Conservation (phyloP, 2,113 vertebrate genomes). For the Channa argus region DNA sequence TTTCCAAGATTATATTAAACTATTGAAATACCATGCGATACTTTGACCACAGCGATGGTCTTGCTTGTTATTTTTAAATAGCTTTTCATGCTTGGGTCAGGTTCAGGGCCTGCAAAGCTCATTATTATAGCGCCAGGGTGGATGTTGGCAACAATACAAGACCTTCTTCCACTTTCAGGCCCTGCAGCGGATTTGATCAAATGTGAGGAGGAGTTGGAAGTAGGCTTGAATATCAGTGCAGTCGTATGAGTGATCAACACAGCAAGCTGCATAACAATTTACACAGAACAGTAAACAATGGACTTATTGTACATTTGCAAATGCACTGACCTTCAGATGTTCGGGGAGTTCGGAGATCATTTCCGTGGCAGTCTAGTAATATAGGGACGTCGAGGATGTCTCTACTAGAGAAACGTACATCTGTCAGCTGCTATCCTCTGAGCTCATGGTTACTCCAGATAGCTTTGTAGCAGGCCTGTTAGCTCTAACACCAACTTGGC, state of each 20-base stretch:
- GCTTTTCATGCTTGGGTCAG: conserved; percentile 42
- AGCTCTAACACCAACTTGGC: no score
- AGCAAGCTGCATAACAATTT: not conserved
- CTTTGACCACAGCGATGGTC: conserved; percentile 31
- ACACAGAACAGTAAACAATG: not conserved
- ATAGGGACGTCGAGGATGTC: no score
- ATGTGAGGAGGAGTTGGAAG: conserved; percentile 56
- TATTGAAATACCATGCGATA: conserved; percentile 26
- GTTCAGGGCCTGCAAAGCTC: conserved; percentile 63
- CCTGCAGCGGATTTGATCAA: conserved; percentile 59
- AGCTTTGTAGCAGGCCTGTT: no score
- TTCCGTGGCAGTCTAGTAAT: not conserved
- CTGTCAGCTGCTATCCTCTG: no score
- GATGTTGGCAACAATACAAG: conserved; percentile 69
- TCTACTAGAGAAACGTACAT: no score
- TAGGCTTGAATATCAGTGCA: conserved; percentile 43
- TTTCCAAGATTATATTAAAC: conserved; percentile 51
- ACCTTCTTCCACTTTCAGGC: conserved; percentile 51
- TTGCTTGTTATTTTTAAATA: conserved; percentile 67
- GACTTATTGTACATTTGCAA: not conserved
- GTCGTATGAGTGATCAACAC: conserved; percentile 42
- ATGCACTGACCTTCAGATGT: not conserved
- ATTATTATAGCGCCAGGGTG: conserved; percentile 62
- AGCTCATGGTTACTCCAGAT: no score
- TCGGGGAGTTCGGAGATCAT: not conserved